phyloP scores from a whole-genome alignment of 2,113 vertebrate species.

The Collichthys lucidus region DNA sequence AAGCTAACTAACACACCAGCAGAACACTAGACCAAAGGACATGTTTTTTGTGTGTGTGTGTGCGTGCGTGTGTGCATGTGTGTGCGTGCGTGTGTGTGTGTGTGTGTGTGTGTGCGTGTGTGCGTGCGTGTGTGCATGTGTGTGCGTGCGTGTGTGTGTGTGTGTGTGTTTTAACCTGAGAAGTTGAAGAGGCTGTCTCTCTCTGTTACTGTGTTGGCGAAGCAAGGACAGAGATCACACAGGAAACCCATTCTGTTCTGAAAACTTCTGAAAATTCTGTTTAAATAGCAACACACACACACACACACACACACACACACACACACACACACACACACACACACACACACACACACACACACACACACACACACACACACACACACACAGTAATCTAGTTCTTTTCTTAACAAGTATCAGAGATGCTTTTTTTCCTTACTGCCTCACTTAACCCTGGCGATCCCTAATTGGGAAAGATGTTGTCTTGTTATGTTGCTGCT shows the following conservation, averaged over 20 bases:
- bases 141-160: background rate
- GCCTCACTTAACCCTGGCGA: constrained; percentile 54
- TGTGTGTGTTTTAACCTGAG: background rate
- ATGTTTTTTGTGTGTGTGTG: background rate
- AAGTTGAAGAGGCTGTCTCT: background rate
- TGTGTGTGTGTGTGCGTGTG: no score
- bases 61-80: no score
- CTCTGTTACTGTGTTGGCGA: background rate
- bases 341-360: no score
- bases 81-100: no score
- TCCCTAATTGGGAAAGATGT: constrained; percentile 70
- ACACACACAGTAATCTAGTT: background rate
- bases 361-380: background rate
- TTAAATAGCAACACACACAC: no score
- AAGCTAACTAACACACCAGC: background rate
- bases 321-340: no score
- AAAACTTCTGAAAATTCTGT: no score
- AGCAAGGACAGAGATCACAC: background rate
- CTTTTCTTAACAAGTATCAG: constrained; percentile 32
- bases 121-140: no score
- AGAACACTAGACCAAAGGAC: background rate
- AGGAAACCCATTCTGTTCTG: no score
- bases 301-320: no score
- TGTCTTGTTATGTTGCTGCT: constrained; percentile 8
- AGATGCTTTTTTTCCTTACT: constrained; percentile 62